These are phyloP conservation scores for Drosophila prolongata DNA, from an alignment of 2,888 invertebrate genomes.

Conservation along the genomic window DNA sequence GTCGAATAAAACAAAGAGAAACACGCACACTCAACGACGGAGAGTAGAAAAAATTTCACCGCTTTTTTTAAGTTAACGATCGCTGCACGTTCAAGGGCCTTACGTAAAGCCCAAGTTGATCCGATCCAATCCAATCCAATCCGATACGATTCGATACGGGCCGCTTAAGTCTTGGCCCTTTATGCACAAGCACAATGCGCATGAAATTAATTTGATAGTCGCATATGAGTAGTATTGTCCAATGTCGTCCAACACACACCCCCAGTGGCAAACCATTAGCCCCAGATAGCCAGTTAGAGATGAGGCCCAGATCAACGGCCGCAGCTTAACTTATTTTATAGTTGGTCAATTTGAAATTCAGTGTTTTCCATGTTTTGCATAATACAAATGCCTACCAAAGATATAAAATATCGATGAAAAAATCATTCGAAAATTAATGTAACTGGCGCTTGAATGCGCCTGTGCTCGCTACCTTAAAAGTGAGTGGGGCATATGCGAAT, in stretches of 20 bases:
- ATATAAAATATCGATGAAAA: conserved; percentile 21
- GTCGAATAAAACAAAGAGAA: conserved; percentile 50
- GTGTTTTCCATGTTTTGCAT: conserved; percentile 79
- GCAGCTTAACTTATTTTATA: conserved; percentile 57
- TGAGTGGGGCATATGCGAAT: not conserved
- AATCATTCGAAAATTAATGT: conserved; percentile 64
- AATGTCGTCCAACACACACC: conserved; percentile 33
- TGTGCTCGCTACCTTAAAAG: conserved; percentile 31
- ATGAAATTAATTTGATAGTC: conserved; percentile 62
- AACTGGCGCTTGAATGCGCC: conserved; percentile 72
- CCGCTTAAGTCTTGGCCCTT: conserved; percentile 55
- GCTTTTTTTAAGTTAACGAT: conserved; percentile 61
- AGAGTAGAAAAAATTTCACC: conserved; percentile 71
- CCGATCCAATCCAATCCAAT: not conserved
- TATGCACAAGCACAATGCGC: conserved; percentile 51
- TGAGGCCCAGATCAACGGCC: conserved; percentile 61
- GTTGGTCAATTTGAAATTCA: conserved; percentile 69
- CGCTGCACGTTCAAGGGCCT: conserved; percentile 76
- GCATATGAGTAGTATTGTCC: conserved; percentile 50
- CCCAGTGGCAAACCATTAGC: conserved; percentile 29
- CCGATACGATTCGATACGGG: not conserved
- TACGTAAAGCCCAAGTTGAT: conserved; percentile 57
- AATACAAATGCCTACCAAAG: conserved; percentile 74
- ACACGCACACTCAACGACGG: conserved; percentile 9
- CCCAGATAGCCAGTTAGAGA: conserved; percentile 6